These are phyloP conservation scores for Taenioides sp. DNA, from an alignment of 2,797 vertebrate species.

Conservation along the genomic window DNA sequence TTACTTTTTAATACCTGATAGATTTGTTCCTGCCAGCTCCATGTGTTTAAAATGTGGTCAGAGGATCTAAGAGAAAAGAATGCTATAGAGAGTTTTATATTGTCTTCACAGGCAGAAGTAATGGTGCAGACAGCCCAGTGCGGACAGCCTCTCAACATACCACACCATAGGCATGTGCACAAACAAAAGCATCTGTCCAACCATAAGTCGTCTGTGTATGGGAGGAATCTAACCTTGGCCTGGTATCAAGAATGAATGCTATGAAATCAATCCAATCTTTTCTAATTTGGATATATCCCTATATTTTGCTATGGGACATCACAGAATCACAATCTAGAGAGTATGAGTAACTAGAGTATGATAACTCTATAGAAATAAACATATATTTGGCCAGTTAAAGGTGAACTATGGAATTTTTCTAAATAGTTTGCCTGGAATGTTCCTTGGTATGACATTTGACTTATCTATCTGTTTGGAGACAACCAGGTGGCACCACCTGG, in stretches of 20 bases:
- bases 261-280: not conserved
- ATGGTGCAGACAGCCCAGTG: constrained; percentile 19
- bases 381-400: too few relatives aligned
- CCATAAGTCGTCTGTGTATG: constrained; percentile 33
- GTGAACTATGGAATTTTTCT: too few relatives aligned
- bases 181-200: constrained; percentile 26
- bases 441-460: too few relatives aligned
- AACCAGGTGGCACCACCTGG: too few relatives aligned
- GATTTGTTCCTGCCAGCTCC: not conserved
- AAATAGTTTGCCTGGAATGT: too few relatives aligned
- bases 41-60: not conserved
- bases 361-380: not conserved
- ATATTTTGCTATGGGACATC: not conserved
- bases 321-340: not conserved
- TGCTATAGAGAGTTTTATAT: constrained; percentile 16
- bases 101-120: constrained; percentile 21
- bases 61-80: not conserved
- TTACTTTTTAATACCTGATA: too few relatives aligned
- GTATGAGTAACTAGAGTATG: not conserved
- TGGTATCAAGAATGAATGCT: constrained; percentile 12
- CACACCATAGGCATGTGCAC: constrained; percentile 3
- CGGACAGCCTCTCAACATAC: constrained; percentile 28
- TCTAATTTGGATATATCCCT: not conserved
- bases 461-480: too few relatives aligned
- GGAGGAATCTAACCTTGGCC: constrained; percentile 17